Conservation (phyloP, 2,797 vertebrate species). For the Myripristis jacobus region DNA sequence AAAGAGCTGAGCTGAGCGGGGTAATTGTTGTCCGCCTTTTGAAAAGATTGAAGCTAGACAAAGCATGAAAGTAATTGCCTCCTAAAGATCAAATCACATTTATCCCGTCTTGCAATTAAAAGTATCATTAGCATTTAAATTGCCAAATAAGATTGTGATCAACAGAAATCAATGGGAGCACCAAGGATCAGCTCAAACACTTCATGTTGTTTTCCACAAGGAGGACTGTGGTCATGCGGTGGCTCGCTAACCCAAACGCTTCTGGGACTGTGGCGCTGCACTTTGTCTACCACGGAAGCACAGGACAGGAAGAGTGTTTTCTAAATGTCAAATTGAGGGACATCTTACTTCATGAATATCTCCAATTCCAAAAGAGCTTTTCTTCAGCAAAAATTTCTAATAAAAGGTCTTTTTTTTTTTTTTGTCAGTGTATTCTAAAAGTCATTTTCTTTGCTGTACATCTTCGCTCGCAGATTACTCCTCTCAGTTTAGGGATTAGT, state of each 20-base stretch:
- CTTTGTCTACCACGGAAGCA: conserved; percentile 24
- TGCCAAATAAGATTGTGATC: conserved; percentile 85
- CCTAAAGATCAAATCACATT: conserved; percentile 81
- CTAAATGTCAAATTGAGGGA: conserved; percentile 32
- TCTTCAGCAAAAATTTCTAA: conserved; percentile 42
- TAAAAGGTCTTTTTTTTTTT: conserved; percentile 59
- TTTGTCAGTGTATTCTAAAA: conserved; percentile 66
- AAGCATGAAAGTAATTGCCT: conserved; percentile 81
- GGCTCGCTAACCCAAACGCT: conserved; percentile 51
- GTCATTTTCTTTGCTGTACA: conserved; percentile 76
- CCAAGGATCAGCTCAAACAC: conserved; percentile 60
- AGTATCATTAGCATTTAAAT: conserved; percentile 89
- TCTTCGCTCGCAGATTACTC: conserved; percentile 79
- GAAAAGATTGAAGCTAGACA: conserved; percentile 73
- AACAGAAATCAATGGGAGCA: conserved; percentile 83
- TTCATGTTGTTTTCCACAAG: conserved; percentile 48
- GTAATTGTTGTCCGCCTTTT: conserved; percentile 70
- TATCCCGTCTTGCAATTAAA: conserved; percentile 83
- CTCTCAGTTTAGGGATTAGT: conserved; percentile 84
- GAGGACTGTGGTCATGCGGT: conserved; percentile 29
- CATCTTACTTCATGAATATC: conserved; percentile 57
- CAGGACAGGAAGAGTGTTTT: conserved; percentile 23
- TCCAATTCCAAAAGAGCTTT: conserved; percentile 35
- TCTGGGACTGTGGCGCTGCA: conserved; percentile 46
- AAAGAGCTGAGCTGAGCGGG: conserved; percentile 49